Evolutionary conservation across 37 sponge, comb jelly and placozoan species (phyloP).

Genomic region (Eunapius fragilis): DNA sequence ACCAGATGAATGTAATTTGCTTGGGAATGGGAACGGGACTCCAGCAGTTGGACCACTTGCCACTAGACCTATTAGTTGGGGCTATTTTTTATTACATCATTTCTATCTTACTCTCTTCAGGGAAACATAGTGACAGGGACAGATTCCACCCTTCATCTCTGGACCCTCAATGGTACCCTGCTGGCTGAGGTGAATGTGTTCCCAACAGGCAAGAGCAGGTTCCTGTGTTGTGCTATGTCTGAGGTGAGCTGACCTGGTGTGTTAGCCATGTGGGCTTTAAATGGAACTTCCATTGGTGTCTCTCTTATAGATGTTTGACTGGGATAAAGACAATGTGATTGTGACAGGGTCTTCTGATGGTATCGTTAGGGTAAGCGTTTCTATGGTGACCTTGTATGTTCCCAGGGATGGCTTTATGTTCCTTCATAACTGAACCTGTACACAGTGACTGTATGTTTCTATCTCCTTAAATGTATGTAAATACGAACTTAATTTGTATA

Average conservation of each 20-base stretch:
- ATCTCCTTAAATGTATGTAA: too few relatives aligned
- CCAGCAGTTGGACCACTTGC: too few relatives aligned
- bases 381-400: too few relatives aligned
- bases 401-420: not conserved
- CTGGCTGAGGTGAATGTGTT: constrained; percentile 57
- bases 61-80: too few relatives aligned
- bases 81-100: not conserved
- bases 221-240: constrained; percentile 82
- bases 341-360: constrained; percentile 94
- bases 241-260: constrained; percentile 57
- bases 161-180: constrained; percentile 94
- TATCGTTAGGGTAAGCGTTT: constrained; percentile 87
- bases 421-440: too few relatives aligned
- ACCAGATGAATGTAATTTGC: constrained; percentile 82
- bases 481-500: not conserved
- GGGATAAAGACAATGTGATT: constrained; percentile 95
- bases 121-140: constrained; percentile 94
- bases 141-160: constrained; percentile 69
- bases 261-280: too few relatives aligned
- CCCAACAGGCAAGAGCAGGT: constrained; percentile 23
- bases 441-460: too few relatives aligned
- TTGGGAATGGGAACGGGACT: too few relatives aligned
- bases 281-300: too few relatives aligned
- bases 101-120: constrained; percentile 29
- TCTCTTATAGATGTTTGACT: constrained; percentile 66